Evolutionary conservation across 2,113 vertebrate species (phyloP).

Genomic region (Rallus limicola): DNA sequence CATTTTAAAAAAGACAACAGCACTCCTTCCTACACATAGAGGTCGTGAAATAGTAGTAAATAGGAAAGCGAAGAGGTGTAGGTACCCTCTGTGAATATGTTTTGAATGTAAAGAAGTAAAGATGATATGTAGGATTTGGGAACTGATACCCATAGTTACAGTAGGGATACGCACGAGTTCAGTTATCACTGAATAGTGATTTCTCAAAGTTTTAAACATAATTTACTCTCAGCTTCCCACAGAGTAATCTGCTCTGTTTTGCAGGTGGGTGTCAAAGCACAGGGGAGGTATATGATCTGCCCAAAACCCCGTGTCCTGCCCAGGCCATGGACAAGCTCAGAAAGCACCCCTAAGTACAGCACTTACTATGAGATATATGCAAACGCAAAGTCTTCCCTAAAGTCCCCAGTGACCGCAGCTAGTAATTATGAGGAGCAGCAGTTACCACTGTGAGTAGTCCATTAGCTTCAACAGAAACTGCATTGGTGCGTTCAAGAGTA

Average conservation of each 20-base stretch:
- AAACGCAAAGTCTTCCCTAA: background rate
- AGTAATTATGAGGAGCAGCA: background rate
- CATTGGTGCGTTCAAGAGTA: background rate
- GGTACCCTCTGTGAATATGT: background rate
- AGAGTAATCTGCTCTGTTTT: background rate
- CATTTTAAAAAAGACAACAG: background rate
- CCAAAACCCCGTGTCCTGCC: background rate
- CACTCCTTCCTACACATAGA: background rate
- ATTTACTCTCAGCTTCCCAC: background rate
- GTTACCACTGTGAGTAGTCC: background rate
- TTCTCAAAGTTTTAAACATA: background rate
- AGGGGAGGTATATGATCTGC: background rate
- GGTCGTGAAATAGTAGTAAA: background rate
- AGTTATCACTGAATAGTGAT: background rate
- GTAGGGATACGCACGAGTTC: accelerated
- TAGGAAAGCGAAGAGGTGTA: background rate
- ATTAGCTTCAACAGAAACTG: background rate
- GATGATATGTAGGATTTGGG: background rate
- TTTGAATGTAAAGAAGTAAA: background rate
- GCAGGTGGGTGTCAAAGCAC: background rate
- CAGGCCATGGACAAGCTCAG: background rate
- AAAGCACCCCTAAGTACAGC: background rate
- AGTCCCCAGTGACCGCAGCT: background rate
- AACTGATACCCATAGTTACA: background rate
- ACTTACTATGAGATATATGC: background rate